Base-by-base conservation (phyloP, 1,140 invertebrate genomes). In the Formica exsecta region DNA sequence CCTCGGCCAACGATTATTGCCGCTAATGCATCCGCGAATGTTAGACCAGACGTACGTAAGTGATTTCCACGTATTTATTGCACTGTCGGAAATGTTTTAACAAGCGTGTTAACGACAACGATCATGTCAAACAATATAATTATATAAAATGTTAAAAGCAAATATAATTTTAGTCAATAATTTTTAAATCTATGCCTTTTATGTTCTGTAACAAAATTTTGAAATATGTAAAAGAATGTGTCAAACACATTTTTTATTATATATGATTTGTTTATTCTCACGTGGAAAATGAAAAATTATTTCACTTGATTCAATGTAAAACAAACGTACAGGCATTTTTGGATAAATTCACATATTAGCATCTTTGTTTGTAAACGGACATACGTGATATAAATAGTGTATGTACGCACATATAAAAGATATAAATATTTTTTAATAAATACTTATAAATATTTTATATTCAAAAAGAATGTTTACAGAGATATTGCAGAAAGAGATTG, bases 1-100 rank as follows among this genome's bases (percentile, higher is more conserved):
- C 88, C 79, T 80, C 68, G 22, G 48, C 68, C 77, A 70, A 85
- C 88, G 85, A 90, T 90, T 89, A 87, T 90, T 75, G 88, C 88
- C 25, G 79, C 79, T 87, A 89, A 90, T 90, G 88, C 48, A 64
- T 74, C 70, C 16, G 88, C 85, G 65, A 77, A 71, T 79, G 88
- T 71, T 64, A 38, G 19, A 74, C 9, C 41, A 68, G 62, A 86
- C 84, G 54, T 54, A 80, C 51, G 57, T 54, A 73, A 73, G 48
- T 68, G 22, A 41, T 51, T 65, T 70, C 29, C 22, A 41, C 3
- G 11, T 71, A 68, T 59, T 79, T 61, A 77, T 48, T 51, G 48
- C 38, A n/a, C 22, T 22, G 11, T 22, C 6, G 48, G 38, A 36
- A 62, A 62, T 8, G 16, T 51, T 38, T 65, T 54, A 16, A 68